Evolutionary conservation across 2,888 invertebrate genomes (phyloP).

Genomic region (Stenodema calcarata): DNA sequence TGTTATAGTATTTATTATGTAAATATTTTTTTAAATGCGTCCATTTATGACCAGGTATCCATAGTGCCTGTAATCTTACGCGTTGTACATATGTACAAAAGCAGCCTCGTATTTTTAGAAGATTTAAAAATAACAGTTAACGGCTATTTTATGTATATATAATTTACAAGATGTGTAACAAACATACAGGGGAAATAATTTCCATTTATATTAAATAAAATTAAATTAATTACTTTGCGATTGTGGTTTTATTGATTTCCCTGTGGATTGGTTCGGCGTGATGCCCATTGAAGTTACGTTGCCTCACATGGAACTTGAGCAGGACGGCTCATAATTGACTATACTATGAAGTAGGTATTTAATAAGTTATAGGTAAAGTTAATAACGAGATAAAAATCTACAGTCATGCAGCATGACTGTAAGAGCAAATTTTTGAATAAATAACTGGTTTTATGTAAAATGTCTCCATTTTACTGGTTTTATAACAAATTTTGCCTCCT

Average conservation of each 20-base stretch:
- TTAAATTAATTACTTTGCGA: constrained; percentile 49
- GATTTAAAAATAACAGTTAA: constrained; percentile 46
- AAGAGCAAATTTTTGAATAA: too few species aligned
- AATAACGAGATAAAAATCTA: too few species aligned
- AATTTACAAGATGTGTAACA: constrained; percentile 53
- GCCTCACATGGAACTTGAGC: too few species aligned
- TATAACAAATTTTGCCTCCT: too few species aligned
- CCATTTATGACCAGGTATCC: constrained; percentile 50
- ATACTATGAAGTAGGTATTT: too few species aligned
- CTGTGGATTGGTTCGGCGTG: not conserved
- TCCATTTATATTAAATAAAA: constrained; percentile 54
- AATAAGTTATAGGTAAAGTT: too few species aligned
- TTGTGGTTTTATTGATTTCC: not conserved
- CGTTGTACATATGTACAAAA: constrained; percentile 55
- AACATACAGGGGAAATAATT: constrained; percentile 55
- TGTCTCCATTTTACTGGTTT: too few species aligned
- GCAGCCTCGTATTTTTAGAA: constrained; percentile 51
- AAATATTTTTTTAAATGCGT: constrained; percentile 48
- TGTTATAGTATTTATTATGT: constrained; percentile 54
- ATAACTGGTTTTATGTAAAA: too few species aligned
- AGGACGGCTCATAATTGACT: too few species aligned
- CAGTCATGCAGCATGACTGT: too few species aligned
- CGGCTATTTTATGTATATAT: constrained; percentile 55
- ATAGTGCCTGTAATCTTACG: constrained; percentile 51
- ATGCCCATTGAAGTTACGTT: too few species aligned